phyloP scores from a whole-genome alignment of 2,888 invertebrate genomes.

The Mimas tiliae region DNA sequence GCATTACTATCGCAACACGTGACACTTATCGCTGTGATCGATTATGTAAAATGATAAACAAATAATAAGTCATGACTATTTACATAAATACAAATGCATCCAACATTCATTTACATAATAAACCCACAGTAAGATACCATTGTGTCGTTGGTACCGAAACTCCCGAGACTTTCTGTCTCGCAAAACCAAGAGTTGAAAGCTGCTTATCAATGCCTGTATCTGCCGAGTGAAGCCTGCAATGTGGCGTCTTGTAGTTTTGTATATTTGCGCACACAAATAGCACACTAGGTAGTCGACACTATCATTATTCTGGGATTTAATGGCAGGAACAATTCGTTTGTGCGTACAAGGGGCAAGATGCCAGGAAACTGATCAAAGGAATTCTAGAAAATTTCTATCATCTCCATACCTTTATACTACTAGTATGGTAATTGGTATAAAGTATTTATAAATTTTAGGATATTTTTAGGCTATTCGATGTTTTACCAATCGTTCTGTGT shows the following conservation, averaged over 20 bases:
- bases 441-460: too few species aligned
- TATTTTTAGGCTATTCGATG: too few species aligned
- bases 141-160: too few species aligned
- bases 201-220: too few species aligned
- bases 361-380: conserved; percentile 8
- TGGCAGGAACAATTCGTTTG: conserved; percentile 4
- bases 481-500: too few species aligned
- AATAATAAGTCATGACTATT: not conserved
- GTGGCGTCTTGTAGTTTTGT: not conserved
- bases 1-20: not conserved
- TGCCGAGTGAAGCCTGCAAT: not conserved
- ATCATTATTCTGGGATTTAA: conserved; percentile 11
- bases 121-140: too few species aligned
- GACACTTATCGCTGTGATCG: conserved; percentile 3
- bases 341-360: conserved; percentile 9
- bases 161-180: too few species aligned
- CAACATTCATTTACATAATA: too few species aligned
- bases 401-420: not conserved
- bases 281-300: not conserved
- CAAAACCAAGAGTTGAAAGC: too few species aligned
- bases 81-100: not conserved
- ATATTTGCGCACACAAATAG: not conserved
- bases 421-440: too few species aligned
- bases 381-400: conserved; percentile 5
- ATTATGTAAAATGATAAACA: not conserved